A percentile compares a stretch with the other conserved stretches of the same genome.
Conservation (phyloP, 2,113 vertebrate genomes). For the Prionailurus bengalensis region DNA sequence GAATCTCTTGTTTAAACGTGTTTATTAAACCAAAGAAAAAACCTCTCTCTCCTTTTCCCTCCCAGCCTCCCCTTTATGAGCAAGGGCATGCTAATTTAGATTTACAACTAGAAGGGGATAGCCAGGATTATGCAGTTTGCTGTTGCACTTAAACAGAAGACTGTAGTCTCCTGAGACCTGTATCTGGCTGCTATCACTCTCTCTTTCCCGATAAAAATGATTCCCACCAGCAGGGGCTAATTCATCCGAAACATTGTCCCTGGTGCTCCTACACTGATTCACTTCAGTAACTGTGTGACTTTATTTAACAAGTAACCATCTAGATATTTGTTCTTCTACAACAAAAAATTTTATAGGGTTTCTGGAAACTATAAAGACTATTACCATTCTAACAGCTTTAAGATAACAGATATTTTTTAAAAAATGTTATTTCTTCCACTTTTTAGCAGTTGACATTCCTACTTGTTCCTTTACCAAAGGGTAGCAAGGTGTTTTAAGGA, state of each 20-base stretch:
- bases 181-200: slow-evolving; percentile 1
- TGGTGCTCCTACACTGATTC: neutral
- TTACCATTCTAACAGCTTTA: slow-evolving; percentile 22
- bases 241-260: slow-evolving; percentile 7
- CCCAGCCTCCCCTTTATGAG: neutral
- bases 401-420: neutral
- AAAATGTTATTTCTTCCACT: neutral
- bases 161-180: neutral
- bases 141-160: slow-evolving; percentile 39
- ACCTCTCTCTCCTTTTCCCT: no score
- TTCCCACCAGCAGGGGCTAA: neutral
- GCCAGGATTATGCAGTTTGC: neutral
- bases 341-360: neutral
- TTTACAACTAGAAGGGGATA: neutral
- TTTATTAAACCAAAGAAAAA: slow-evolving; percentile 12
- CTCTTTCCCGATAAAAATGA: slow-evolving; percentile 8
- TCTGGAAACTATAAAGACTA: neutral
- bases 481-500: neutral
- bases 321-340: slow-evolving; percentile 18
- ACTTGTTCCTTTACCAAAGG: neutral
- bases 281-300: slow-evolving; percentile 12
- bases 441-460: slow-evolving; percentile 15
- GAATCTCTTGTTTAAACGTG: slow-evolving; percentile 49
- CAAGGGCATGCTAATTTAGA: neutral
- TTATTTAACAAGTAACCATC: slow-evolving; percentile 24